Evolutionary conservation across 2,113 vertebrate genomes (phyloP).

Genomic region (Microcebus ravelobensis): DNA sequence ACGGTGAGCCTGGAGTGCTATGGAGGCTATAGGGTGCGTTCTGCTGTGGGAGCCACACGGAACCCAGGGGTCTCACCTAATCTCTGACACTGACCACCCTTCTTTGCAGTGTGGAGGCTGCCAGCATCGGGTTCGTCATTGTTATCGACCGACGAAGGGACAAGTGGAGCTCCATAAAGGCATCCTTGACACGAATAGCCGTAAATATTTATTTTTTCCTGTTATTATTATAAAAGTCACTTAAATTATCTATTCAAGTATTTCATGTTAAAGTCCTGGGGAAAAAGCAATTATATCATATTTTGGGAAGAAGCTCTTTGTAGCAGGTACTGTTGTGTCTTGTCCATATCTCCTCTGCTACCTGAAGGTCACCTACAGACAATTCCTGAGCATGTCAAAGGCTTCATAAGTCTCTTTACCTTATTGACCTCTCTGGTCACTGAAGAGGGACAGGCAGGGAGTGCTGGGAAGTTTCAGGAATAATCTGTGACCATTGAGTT

Average conservation of each 20-base stretch:
- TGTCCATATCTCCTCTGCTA: neutral
- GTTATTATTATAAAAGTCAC: neutral
- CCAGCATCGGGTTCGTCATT: conserved; percentile 96
- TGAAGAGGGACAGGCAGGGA: neutral
- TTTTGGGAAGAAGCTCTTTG: neutral
- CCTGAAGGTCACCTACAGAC: neutral
- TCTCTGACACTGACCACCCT: conserved; percentile 61
- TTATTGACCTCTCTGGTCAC: neutral
- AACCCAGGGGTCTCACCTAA: neutral
- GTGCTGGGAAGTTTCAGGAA: neutral
- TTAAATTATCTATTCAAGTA: neutral
- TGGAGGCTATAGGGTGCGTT: neutral
- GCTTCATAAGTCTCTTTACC: neutral
- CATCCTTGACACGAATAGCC: conserved; percentile 94
- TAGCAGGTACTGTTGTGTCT: neutral
- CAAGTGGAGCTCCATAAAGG: conserved; percentile 97
- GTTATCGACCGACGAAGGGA: conserved; percentile 96
- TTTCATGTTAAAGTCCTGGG: neutral
- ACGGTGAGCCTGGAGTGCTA: neutral
- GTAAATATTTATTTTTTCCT: conserved; percentile 85
- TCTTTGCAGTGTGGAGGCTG: conserved; percentile 92
- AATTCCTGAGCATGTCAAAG: neutral
- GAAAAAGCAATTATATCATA: neutral
- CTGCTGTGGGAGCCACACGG: conserved; percentile 42
- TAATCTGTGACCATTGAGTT: neutral